A percentile compares a stretch with the other conserved stretches of the same genome.
phyloP scores from a whole-genome alignment of 2,888 invertebrate species.

The Alentia gelatinosa region DNA sequence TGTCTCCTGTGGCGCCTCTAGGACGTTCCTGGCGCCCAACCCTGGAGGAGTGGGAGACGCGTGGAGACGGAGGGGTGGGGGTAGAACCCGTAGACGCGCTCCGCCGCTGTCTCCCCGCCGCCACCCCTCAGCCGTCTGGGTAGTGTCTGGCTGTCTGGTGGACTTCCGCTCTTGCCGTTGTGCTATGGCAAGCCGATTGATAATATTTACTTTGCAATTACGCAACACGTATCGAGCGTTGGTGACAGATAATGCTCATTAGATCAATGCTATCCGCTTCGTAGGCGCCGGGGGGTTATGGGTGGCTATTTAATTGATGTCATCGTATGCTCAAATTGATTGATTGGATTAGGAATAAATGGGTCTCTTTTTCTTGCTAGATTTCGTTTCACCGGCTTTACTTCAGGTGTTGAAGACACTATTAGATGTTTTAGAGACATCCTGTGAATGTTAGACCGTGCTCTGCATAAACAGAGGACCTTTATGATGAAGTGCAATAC shows the following conservation, averaged over 20 bases:
- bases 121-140: background rate
- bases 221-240: background rate
- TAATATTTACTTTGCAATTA: constrained; percentile 1
- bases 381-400: no score
- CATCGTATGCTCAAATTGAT: no score
- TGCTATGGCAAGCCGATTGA: background rate
- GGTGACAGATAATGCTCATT: background rate
- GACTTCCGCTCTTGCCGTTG: background rate
- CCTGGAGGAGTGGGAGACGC: background rate
- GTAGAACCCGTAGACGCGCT: background rate
- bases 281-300: background rate
- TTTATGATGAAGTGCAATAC: no score
- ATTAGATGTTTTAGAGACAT: no score
- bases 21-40: background rate
- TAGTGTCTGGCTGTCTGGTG: background rate
- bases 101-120: background rate
- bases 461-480: no score
- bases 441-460: no score
- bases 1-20: constrained; percentile 10
- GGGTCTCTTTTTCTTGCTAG: background rate
- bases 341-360: background rate
- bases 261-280: background rate
- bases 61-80: background rate
- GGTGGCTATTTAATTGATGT: background rate
- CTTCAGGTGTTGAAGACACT: no score